phyloP scores from a whole-genome alignment of 2,797 vertebrate species.

The Tapirus indicus region DNA sequence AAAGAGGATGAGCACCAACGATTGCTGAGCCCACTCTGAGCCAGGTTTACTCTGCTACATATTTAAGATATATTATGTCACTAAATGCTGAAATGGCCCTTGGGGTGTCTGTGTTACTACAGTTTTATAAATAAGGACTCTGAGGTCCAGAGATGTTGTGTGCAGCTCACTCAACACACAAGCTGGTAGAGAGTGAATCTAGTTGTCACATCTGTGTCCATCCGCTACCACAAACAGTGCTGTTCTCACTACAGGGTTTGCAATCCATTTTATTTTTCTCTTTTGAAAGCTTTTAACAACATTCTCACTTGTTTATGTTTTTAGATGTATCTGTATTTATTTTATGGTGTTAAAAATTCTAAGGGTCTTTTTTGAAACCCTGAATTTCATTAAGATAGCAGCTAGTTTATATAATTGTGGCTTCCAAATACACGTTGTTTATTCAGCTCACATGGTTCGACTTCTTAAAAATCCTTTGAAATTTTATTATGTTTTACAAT shows the following conservation, averaged over 20 bases:
- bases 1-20: neutral
- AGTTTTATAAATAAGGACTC: neutral
- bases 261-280: neutral
- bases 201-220: neutral
- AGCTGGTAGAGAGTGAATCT: no score
- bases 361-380: neutral
- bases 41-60: neutral
- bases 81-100: neutral
- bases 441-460: neutral
- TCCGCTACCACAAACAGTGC: accelerated
- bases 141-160: neutral
- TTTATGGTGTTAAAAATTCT: neutral
- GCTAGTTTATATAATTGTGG: neutral
- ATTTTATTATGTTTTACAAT: neutral
- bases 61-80: neutral
- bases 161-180: neutral
- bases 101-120: neutral
- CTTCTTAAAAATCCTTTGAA: slow-evolving; percentile 10
- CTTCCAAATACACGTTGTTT: neutral
- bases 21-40: accelerated
- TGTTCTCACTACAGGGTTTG: neutral
- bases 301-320: neutral
- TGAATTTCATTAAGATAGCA: neutral
- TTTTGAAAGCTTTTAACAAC: neutral
- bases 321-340: neutral